A percentile compares a stretch with the other conserved stretches of the same genome.
Conservation (phyloP, 2,797 vertebrate genomes). For the Channallabes apus region DNA sequence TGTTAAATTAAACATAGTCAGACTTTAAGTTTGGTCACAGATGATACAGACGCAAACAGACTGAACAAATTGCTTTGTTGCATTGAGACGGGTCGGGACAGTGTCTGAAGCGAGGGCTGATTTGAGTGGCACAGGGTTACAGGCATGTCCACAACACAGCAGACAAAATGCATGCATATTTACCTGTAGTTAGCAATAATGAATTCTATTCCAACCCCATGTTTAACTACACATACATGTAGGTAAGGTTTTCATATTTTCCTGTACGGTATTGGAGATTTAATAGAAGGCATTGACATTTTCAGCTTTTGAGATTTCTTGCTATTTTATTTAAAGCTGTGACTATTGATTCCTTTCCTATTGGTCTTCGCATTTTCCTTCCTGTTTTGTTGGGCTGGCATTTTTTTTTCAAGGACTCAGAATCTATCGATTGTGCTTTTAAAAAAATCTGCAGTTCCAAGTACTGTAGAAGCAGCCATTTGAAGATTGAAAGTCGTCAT, state of each 20-base stretch:
- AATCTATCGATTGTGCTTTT: conserved; percentile 9
- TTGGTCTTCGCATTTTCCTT: background rate
- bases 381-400: background rate
- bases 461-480: conserved; percentile 18
- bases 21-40: conserved; percentile 4
- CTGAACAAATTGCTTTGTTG: conserved; percentile 10
- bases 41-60: background rate
- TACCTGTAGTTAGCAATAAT: background rate
- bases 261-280: background rate
- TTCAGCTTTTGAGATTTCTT: background rate
- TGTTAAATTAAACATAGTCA: background rate
- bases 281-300: background rate
- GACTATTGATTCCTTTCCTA: conserved; percentile 7
- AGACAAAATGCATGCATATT: background rate
- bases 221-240: background rate
- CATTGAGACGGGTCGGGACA: background rate
- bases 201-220: background rate
- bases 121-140: background rate
- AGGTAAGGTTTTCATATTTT: background rate
- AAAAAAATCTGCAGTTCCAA: conserved; percentile 20
- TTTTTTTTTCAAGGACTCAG: conserved; percentile 12
- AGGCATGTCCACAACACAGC: background rate
- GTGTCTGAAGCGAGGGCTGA: background rate
- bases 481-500: conserved; percentile 12
- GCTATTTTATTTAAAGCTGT: conserved; percentile 3